These are phyloP conservation scores for Panulirus ornatus DNA, from an alignment of 1,140 invertebrate genomes.

Conservation along the genomic window DNA sequence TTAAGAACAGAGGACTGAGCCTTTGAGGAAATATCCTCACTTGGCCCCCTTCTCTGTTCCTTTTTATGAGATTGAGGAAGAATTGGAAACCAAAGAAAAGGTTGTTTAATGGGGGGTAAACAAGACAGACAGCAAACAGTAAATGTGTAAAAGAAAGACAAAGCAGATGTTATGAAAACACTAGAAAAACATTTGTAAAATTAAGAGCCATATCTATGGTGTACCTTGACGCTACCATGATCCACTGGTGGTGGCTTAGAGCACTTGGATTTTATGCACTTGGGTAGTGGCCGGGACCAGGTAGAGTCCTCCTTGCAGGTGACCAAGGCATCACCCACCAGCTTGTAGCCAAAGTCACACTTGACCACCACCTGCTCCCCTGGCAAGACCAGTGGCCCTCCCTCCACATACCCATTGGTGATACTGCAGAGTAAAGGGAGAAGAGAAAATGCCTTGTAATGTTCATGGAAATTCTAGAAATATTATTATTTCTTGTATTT, in stretches of 20 bases:
- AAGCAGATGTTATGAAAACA: no score
- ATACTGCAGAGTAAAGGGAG: slow-evolving; percentile 71
- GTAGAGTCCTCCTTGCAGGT: slow-evolving; percentile 77
- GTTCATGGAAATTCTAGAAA: not conserved
- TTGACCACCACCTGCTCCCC: slow-evolving; percentile 65
- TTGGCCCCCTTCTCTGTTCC: no score
- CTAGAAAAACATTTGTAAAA: no score
- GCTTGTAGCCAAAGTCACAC: slow-evolving; percentile 77
- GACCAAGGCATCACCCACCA: slow-evolving; percentile 76
- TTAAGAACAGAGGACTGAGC: no score
- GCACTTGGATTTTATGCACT: slow-evolving; percentile 77
- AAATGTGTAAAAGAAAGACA: no score
- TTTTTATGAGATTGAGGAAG: no score
- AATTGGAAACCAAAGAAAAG: no score
- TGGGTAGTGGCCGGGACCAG: slow-evolving; percentile 77
- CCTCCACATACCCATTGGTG: slow-evolving; percentile 74
- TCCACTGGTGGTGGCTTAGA: slow-evolving; percentile 66
- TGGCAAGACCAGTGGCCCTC: slow-evolving; percentile 70
- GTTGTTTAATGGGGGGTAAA: no score
- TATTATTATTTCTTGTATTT: not conserved
- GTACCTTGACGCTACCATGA: slow-evolving; percentile 68
- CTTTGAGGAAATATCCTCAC: no score
- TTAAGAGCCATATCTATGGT: no score
- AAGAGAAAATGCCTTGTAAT: not conserved
- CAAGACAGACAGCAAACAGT: no score